Evolutionary conservation across 2,113 vertebrate genomes (phyloP).

Genomic region (Phoenicopterus ruber): DNA sequence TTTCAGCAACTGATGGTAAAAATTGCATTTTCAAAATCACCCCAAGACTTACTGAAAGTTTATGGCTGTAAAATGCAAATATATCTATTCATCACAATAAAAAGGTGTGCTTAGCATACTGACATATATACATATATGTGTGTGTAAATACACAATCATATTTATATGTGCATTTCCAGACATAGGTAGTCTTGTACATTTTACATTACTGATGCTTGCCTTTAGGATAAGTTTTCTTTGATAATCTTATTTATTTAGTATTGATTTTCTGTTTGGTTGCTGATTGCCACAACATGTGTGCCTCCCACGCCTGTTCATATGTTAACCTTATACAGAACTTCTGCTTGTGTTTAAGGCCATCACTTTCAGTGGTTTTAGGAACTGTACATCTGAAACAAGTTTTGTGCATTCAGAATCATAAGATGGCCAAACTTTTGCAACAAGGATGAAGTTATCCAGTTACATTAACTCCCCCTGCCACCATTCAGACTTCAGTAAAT

Average conservation of each 20-base stretch:
- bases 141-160: neutral
- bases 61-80: neutral
- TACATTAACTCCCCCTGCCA: neutral
- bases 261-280: neutral
- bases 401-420: neutral
- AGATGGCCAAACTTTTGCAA: neutral
- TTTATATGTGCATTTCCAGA: neutral
- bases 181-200: neutral
- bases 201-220: neutral
- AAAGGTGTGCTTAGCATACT: neutral
- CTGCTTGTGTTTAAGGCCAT: neutral
- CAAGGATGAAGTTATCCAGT: neutral
- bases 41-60: neutral
- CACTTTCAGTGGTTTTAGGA: neutral
- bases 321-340: neutral
- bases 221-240: neutral
- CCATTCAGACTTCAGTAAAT: neutral
- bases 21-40: neutral
- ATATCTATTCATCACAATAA: neutral
- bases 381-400: neutral
- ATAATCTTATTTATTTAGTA: neutral
- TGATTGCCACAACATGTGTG: accelerated
- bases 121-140: neutral
- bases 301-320: neutral
- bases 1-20: neutral